Conservation (phyloP, 2,113 vertebrate species). For the Andinoacara biseriatus region DNA sequence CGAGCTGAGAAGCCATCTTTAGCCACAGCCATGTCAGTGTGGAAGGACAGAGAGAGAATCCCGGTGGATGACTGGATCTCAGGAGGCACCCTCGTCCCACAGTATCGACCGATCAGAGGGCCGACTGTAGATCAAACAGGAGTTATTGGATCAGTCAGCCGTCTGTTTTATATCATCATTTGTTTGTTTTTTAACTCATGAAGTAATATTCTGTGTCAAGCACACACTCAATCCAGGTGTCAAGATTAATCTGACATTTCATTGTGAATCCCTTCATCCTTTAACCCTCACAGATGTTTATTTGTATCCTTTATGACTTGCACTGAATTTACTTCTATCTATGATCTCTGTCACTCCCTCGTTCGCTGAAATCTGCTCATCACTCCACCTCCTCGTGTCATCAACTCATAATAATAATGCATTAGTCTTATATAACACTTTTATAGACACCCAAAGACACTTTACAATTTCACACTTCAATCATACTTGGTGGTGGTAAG, state of each 20-base stretch:
- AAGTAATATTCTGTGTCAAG: background rate
- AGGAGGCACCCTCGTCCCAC: constrained; percentile 90
- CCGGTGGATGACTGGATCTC: constrained; percentile 94
- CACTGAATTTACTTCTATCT: background rate
- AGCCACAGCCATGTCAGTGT: constrained; percentile 97
- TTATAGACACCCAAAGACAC: no score
- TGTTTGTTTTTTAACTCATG: background rate
- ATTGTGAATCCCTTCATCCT: constrained; percentile 5
- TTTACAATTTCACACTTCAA: no score
- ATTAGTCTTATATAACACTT: no score
- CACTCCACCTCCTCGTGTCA: constrained; percentile 38
- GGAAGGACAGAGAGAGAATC: constrained; percentile 93
- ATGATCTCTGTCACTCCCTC: constrained; percentile 15
- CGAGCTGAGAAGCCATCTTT: constrained; percentile 96
- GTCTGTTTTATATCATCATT: background rate
- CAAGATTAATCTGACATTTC: background rate
- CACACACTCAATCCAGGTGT: background rate
- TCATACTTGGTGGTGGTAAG: no score
- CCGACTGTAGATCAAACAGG: constrained; percentile 84
- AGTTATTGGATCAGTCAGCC: background rate
- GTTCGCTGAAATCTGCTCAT: constrained; percentile 32
- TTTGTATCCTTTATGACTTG: background rate
- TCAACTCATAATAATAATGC: background rate
- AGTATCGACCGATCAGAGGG: constrained; percentile 96
- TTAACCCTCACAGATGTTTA: constrained; percentile 19